Evolutionary conservation across 1,140 invertebrate genomes (phyloP), one percentile per base, ranked within the genome.

Genomic region (Drosophila takahashii): DNA sequence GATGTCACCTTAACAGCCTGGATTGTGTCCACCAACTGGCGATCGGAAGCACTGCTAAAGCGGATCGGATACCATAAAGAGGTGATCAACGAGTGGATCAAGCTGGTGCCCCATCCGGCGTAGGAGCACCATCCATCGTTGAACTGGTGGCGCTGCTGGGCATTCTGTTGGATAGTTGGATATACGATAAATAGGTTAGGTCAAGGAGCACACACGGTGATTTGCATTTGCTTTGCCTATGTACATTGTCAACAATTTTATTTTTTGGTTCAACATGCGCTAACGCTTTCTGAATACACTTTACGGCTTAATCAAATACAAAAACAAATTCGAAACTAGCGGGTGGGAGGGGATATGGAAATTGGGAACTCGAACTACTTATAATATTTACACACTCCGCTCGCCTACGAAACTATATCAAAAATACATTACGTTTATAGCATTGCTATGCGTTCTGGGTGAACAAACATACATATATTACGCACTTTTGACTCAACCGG

Each of bases 21-120:
- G 90, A 84, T 90, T 48, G 77, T 91, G 11, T 11, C 51, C 10
- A 69, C 27, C 26, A 91, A 91, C 57, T 79, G 66, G 39, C 86
- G 87, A 2, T 91, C 90, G 4, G 77, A 84, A 61, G 60, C 69
- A 0, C 32, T 91, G 11, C 77, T 91, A 1, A 47, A 45, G 18
- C 72, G 84, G 22, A 72, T 91, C 45, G 90, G 90, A 11, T 91
- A 81, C 48, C 26, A 69, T 3, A 73, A 64, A 27, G 27, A n/a
- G 6, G 6, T 87, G 0, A 59, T 76, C n/a, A 79, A 87, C 48
- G 90, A 91, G 58, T 91, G 90, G 90, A 91, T 91, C 26, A 80
- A 91, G 48, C 48, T 87, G 26, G 5, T 71, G 54, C 74, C 75
- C 39, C 26, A 18, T 42, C 13, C 37, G 16, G 11, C 42, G 13